Conservation (phyloP, 2,888 invertebrate genomes). For the Hirtodrosophila cameraria region DNA sequence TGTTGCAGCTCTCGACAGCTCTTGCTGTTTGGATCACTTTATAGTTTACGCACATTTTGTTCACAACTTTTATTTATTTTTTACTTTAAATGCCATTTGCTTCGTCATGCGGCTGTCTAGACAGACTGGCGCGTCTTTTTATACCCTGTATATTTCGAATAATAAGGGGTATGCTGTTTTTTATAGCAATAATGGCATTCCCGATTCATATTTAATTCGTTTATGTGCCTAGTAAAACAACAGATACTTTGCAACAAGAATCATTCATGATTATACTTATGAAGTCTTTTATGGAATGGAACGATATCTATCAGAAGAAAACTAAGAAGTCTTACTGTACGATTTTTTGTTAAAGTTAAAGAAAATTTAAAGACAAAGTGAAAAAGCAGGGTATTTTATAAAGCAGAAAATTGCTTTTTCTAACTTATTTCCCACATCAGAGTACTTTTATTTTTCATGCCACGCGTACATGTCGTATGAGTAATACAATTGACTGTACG, state of each 20-base stretch:
- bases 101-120: slow-evolving; percentile 59
- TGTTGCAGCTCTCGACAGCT: background rate
- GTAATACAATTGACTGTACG: slow-evolving; percentile 53
- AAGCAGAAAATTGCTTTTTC: background rate
- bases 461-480: slow-evolving; percentile 55
- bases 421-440: background rate
- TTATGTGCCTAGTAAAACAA: no score
- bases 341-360: no score
- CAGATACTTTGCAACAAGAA: no score
- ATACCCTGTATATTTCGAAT: slow-evolving; percentile 9
- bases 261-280: no score
- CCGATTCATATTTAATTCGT: no score
- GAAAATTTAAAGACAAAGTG: no score
- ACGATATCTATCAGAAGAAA: no score
- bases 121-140: slow-evolving; percentile 59
- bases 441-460: slow-evolving; percentile 7
- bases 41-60: slow-evolving; percentile 11
- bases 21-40: slow-evolving; percentile 10
- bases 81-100: slow-evolving; percentile 18
- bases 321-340: no score
- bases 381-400: background rate
- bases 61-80: slow-evolving; percentile 15
- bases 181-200: no score
- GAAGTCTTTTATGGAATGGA: no score
- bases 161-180: background rate